These are phyloP conservation scores for Lagria hirta DNA, from an alignment of 2,888 invertebrate genomes.

Conservation along the genomic window DNA sequence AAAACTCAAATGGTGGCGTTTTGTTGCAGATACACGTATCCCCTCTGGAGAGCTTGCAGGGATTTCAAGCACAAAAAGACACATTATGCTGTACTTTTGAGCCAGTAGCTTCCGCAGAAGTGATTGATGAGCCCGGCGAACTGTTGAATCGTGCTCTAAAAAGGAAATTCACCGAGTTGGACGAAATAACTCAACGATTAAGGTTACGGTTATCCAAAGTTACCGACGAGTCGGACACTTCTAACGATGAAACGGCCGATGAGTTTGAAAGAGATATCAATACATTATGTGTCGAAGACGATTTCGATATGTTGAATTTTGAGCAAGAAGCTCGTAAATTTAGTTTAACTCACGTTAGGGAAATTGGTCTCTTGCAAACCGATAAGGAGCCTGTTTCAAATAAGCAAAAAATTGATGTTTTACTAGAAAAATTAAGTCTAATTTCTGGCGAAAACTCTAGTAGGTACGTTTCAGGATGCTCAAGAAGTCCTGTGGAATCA, in stretches of 20 bases:
- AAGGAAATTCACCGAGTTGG: conserved; percentile 63
- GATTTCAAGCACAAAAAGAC: conserved; percentile 14
- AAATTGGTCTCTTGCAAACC: conserved; percentile 15
- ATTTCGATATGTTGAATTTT: conserved; percentile 49
- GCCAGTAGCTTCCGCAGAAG: not conserved
- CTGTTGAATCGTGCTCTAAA: conserved; percentile 57
- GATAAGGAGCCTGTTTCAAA: conserved; percentile 41
- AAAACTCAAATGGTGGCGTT: conserved; percentile 4
- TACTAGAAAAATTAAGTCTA: conserved; percentile 48
- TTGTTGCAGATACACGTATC: conserved; percentile 56
- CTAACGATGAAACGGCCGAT: conserved; percentile 54
- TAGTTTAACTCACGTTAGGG: conserved; percentile 18
- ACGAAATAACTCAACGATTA: conserved; percentile 64
- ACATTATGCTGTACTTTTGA: conserved; percentile 11
- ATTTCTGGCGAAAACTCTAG: conserved; percentile 34
- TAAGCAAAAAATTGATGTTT: conserved; percentile 48
- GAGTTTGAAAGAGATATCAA: conserved; percentile 64
- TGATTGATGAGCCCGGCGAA: conserved; percentile 40
- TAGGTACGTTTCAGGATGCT: conserved; percentile 51
- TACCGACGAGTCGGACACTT: conserved; percentile 55
- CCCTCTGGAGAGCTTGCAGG: conserved; percentile 59
- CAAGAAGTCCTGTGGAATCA: too few species aligned
- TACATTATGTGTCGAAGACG: conserved; percentile 52
- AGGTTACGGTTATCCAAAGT: conserved; percentile 60
- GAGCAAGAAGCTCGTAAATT: conserved; percentile 35